These are phyloP conservation scores for Linhomoeus sp. DNA, from an alignment of 2,888 invertebrate genomes.

Conservation along the genomic window DNA sequence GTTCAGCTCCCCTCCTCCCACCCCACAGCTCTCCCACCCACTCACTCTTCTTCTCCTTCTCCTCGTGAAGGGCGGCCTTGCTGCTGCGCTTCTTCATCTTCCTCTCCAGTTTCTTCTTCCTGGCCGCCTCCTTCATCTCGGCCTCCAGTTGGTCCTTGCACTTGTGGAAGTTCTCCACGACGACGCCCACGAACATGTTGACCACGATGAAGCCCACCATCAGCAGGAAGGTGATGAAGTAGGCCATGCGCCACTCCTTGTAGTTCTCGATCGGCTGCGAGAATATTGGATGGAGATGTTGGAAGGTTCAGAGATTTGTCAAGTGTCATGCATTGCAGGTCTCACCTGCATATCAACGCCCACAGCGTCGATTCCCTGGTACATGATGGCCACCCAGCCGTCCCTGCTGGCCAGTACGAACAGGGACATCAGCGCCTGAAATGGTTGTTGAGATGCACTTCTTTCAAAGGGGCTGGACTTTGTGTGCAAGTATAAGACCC, in stretches of 20 bases:
- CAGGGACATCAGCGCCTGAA: conserved; percentile 75
- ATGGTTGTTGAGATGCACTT: neutral
- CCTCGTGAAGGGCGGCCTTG: conserved; percentile 1
- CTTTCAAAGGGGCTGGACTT: neutral
- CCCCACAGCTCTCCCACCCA: too few species aligned
- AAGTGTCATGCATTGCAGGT: too few species aligned
- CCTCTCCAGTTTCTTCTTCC: conserved; percentile 41
- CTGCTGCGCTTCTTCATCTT: conserved; percentile 38
- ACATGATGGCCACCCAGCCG: conserved; percentile 99
- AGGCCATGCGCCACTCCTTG: conserved; percentile 91
- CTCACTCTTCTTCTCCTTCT: neutral
- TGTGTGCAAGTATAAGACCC: conserved; percentile 19
- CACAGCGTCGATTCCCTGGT: conserved; percentile 92
- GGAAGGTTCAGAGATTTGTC: too few species aligned
- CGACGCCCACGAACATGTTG: conserved; percentile 99
- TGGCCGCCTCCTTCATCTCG: conserved; percentile 37
- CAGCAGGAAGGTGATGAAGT: conserved; percentile 94
- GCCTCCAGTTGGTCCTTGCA: conserved; percentile 97
- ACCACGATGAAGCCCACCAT: conserved; percentile 97
- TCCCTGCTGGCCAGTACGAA: conserved; percentile 96
- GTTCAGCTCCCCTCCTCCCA: too few species aligned
- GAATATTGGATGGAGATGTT: too few species aligned
- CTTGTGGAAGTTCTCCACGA: conserved; percentile 97
- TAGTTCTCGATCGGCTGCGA: conserved; percentile 93
- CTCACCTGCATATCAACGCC: conserved; percentile 82